Percentiles rank a stretch among this genome's conserved stretches.
Evolutionary conservation across 2,888 invertebrate species (phyloP).

Genomic region (Pachymerium ferrugineum): DNA sequence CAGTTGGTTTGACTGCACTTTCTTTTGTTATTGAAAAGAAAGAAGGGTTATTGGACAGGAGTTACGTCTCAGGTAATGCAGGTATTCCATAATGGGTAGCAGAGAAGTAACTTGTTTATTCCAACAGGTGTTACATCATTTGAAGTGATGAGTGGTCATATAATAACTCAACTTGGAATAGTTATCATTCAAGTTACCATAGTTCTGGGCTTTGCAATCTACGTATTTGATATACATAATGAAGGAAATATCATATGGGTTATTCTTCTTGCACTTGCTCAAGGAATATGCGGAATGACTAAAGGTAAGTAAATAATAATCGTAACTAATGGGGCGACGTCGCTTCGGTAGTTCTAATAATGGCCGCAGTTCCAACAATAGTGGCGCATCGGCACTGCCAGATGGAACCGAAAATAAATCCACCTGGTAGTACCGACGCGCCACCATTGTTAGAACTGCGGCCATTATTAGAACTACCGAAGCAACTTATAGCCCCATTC

Average conservation of each 20-base stretch:
- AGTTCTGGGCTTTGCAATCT: neutral
- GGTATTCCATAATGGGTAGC: too few relatives aligned
- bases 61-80: neutral
- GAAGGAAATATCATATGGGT: neutral
- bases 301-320: neutral
- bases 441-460: too few relatives aligned
- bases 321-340: too few relatives aligned
- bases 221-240: neutral
- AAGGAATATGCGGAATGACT: neutral
- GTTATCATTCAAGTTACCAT: neutral
- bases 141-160: neutral
- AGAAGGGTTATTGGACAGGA: neutral
- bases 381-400: too few relatives aligned
- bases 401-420: too few relatives aligned
- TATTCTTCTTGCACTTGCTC: neutral
- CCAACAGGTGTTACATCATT: neutral
- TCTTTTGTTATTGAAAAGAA: neutral
- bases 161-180: neutral
- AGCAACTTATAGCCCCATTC: too few relatives aligned
- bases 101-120: neutral
- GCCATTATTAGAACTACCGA: too few relatives aligned
- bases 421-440: too few relatives aligned
- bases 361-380: too few relatives aligned
- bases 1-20: neutral
- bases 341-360: too few relatives aligned